Base-by-base conservation (phyloP, 2,888 invertebrate species). In the Diadegma fenestrale region DNA sequence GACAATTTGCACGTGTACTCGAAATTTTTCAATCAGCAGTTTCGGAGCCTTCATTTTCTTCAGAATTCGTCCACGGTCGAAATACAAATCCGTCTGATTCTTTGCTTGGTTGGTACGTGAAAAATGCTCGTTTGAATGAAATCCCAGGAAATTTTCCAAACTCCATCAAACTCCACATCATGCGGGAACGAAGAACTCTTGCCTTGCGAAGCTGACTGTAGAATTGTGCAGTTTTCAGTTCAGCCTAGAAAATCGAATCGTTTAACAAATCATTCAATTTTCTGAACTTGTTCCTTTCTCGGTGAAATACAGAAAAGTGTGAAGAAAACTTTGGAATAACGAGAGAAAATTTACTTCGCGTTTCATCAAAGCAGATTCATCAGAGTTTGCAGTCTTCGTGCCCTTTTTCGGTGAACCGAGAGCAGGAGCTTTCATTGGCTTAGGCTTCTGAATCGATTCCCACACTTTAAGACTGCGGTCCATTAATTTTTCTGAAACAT, bases 81-180 rank as follows among this genome's bases (percentile, higher is more conserved):
- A 90, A 89, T 45, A 92, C 88, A n/a, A 89, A 88, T 43, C 92
- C 91, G 79, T 92, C 90, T 5, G 88, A 86, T 85, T 92, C 92
- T 84, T 90, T 91, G 26, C 87, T 79, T 1, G 92, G 87, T 85
- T 91, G 86, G 73, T 93, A 93, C 0, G 92, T 90, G 68, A 93
- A 93, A 85, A 89, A 93, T 10, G 91, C 89, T 84, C 85, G 80
- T 69, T 93, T 93, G 72, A 92, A 93, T 2, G 89, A 88, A 1
- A 86, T 30, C 17, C 88, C 88, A 0, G 92, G 92, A 78, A 91
- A 91, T 80, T 89, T 92, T 64, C 90, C 90, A 75, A 88, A 90
- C 48, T 93, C 89, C 91, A 93, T 92, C 0, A 90, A 86, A 43
- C 80, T 86, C 93, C 93, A 93, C 88, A 90, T 88, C 0, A 79